Base-by-base conservation (phyloP, 2,797 vertebrate genomes). In the Vultur gryphus region DNA sequence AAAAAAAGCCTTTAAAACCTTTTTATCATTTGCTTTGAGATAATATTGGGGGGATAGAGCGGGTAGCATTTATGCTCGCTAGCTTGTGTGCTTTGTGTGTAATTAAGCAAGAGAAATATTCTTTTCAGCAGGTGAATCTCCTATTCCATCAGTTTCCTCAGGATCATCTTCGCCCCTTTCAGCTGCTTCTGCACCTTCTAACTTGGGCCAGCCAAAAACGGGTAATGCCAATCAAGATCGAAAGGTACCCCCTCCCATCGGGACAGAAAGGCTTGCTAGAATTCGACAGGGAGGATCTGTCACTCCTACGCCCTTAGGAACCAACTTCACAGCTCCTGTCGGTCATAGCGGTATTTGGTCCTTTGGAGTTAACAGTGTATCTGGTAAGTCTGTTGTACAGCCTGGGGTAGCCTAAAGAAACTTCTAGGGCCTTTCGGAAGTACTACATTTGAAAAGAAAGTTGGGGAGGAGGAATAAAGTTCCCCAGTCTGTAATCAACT, bases 311-410 rank as follows among this genome's bases (percentile, higher is more conserved):
- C 98, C 99, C 39, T 95, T 99, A 94, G 99, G 99, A 95, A 99
- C 98, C 98, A 99, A 99, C 98, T 99, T 99, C 97, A 99, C 99
- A 0, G 99, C 99, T 49, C 99, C 99, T 4, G 99, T 99, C 31
- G 99, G 99, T 81, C 99, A 99, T 90, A 99, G 99, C 67, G 99
- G 99, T 94, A 99, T 99, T 95, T 99, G 99, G 99, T 99, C 99
- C 44, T 99, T 99, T 41, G 99, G 99, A 15, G 99, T 99, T 19
- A 99, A 99, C 93, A 99, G 98, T 66, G 98, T 98, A 79, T 99
- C 99, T 46, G 99, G 99, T 99, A 91, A 96, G 98, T 54, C 70
- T 55, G 21, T 15, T 17, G 14, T 6, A 5, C 44, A 62, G 55
- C n/a, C 54, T 44, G 8, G n/a, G 9, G 19, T 1, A 14, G 23